Percentiles rank a stretch among this genome's conserved stretches.
These are phyloP conservation scores for Neofelis nebulosa DNA, from an alignment of 2,113 vertebrate species.

Conservation along the genomic window DNA sequence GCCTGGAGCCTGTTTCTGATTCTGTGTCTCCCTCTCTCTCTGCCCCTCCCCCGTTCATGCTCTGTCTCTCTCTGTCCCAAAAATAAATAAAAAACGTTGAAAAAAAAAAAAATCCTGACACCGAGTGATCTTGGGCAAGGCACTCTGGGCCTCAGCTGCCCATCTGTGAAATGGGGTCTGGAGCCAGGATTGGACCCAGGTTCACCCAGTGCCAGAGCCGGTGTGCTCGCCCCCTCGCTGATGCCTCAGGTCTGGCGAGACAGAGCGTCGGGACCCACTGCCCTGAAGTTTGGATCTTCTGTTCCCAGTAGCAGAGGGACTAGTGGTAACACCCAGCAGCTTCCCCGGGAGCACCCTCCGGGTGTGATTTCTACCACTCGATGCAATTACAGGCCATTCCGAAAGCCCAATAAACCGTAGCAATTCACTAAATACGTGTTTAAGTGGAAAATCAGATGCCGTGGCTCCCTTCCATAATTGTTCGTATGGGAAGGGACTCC, in stretches of 20 bases:
- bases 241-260: neutral
- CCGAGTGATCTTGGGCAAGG: neutral
- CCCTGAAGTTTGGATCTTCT: neutral
- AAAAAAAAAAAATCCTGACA: no score
- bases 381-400: neutral
- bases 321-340: accelerated
- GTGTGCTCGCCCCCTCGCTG: neutral
- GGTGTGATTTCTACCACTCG: neutral
- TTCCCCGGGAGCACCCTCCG: neutral
- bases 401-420: neutral
- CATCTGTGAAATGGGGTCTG: neutral
- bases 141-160: neutral
- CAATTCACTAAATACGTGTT: neutral
- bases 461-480: accelerated
- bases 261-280: accelerated
- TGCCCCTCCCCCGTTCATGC: no score
- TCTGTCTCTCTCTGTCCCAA: no score
- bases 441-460: neutral
- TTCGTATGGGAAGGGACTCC: neutral
- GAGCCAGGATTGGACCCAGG: neutral
- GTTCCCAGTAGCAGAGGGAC: neutral
- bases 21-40: no score
- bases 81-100: no score
- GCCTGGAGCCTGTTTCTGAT: no score
- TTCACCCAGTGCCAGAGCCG: accelerated